phyloP scores from a whole-genome alignment of 2,113 vertebrate species.

The Conger conger region DNA sequence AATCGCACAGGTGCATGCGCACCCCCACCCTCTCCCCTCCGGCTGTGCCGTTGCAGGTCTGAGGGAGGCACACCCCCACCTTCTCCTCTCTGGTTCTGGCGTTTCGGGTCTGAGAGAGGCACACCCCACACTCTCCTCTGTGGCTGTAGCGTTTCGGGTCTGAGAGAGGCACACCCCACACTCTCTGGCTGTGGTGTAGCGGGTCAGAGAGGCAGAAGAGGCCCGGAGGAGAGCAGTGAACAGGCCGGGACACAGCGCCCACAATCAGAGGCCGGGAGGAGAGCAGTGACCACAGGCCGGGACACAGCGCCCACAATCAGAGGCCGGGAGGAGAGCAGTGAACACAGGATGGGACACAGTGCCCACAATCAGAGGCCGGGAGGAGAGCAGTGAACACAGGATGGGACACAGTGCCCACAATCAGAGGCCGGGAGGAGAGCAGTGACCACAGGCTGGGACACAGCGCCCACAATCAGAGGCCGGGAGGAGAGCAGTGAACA shows the following conservation, averaged over 20 bases:
- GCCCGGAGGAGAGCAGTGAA: too few relatives aligned
- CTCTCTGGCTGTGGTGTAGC: not conserved
- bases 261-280: constrained; percentile 5
- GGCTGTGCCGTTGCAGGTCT: not conserved
- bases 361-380: constrained; percentile 1
- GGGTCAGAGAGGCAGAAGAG: not conserved
- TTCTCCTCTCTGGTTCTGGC: too few relatives aligned
- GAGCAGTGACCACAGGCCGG: too few relatives aligned
- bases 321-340: too few relatives aligned
- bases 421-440: too few relatives aligned
- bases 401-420: too few relatives aligned
- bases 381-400: too few relatives aligned
- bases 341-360: not conserved
- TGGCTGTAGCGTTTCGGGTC: not conserved
- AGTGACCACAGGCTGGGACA: too few relatives aligned
- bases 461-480: too few relatives aligned
- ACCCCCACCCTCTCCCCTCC: not conserved
- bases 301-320: constrained; percentile 13
- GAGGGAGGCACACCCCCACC: not conserved
- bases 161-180: not conserved
- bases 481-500: too few relatives aligned
- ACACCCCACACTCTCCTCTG: too few relatives aligned
- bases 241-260: not conserved
- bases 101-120: not conserved
- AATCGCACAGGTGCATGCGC: constrained; percentile 22